Conservation (phyloP, 2,888 invertebrate species). For the Sphaerophoria taeniata region DNA sequence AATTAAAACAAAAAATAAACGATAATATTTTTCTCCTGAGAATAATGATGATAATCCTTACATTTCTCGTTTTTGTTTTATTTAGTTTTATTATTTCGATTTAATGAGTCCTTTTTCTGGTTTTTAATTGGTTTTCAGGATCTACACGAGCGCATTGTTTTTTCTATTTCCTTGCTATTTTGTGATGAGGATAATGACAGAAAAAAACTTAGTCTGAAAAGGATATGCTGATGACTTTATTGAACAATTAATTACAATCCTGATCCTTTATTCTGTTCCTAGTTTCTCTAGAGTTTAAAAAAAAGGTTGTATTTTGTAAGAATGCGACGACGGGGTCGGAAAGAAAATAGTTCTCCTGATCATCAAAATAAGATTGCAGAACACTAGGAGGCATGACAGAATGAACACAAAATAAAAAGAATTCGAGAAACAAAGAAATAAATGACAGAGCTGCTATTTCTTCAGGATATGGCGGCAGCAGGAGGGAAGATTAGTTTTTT, state of each 20-base stretch:
- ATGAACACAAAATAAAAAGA: slow-evolving; percentile 18
- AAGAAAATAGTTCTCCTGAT: slow-evolving; percentile 15
- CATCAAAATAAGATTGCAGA: slow-evolving; percentile 44
- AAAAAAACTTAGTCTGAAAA: not conserved
- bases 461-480: slow-evolving; percentile 45
- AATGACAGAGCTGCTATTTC: slow-evolving; percentile 5
- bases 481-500: slow-evolving; percentile 42
- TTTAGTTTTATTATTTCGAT: not conserved
- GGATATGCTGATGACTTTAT: slow-evolving; percentile 66
- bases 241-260: slow-evolving; percentile 66
- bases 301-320: slow-evolving; percentile 1
- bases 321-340: not conserved
- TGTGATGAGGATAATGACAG: not conserved
- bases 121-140: slow-evolving; percentile 58
- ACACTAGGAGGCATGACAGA: not conserved
- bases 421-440: slow-evolving; percentile 24
- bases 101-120: not conserved
- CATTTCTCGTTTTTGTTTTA: not conserved
- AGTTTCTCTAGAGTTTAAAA: not conserved
- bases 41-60: slow-evolving; percentile 3
- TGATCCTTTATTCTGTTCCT: slow-evolving; percentile 12
- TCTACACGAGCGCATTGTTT: not conserved
- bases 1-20: slow-evolving; percentile 9
- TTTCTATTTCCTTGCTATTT: slow-evolving; percentile 27
- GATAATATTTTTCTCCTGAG: slow-evolving; percentile 33